Evolutionary conservation across 53 echinoderm and acorn worm species (phyloP).

Genomic region (Mesocentrotus franciscanus): DNA sequence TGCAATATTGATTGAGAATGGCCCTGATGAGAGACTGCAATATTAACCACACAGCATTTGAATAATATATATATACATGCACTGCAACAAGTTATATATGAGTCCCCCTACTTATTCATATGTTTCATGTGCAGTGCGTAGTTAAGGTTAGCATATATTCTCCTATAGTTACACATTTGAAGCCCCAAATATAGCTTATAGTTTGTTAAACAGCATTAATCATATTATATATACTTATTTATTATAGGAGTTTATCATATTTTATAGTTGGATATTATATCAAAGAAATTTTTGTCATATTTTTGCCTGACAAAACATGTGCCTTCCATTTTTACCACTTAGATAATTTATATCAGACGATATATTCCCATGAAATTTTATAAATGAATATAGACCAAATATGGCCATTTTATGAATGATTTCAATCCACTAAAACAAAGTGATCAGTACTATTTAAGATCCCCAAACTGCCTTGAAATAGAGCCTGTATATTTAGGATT

Average conservation of each 20-base stretch:
- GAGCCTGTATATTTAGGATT: background rate
- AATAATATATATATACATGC: conserved; percentile 24
- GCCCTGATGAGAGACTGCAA: conserved; percentile 33
- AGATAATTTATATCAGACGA: background rate
- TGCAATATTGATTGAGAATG: conserved; percentile 38
- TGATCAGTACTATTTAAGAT: conserved; percentile 41
- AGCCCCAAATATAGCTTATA: background rate
- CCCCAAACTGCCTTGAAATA: conserved; percentile 33
- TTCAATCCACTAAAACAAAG: background rate
- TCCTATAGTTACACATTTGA: background rate
- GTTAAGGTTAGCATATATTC: background rate
- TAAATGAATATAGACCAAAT: background rate
- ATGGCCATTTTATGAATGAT: background rate
- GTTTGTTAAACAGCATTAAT: conserved; percentile 38
- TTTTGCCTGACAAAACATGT: conserved; percentile 18
- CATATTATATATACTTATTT: conserved; percentile 39
- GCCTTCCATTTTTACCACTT: conserved; percentile 43
- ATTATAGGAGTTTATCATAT: conserved; percentile 52
- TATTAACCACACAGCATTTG: conserved; percentile 40
- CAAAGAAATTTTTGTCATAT: background rate
- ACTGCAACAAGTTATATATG: conserved; percentile 28
- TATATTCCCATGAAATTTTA: conserved; percentile 17
- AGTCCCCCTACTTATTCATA: conserved; percentile 40
- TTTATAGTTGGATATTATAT: conserved; percentile 20
- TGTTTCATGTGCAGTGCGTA: conserved; percentile 17